Evolutionary conservation across 92 coral and sea anemone species (phyloP).

Genomic region (Palythoa heliodiscus): DNA sequence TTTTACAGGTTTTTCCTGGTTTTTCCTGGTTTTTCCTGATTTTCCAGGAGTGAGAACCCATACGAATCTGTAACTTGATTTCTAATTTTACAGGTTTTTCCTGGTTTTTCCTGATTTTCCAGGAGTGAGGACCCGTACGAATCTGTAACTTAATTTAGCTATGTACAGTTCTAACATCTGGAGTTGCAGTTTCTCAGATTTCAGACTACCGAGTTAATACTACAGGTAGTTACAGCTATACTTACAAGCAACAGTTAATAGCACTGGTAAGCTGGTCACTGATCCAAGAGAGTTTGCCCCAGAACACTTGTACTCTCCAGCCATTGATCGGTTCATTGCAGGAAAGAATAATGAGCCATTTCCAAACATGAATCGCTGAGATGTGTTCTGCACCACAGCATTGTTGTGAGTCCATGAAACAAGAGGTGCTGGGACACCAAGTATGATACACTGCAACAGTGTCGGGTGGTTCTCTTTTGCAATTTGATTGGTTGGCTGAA

Average conservation of each 20-base stretch:
- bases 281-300: constrained; percentile 79
- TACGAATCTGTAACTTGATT: too few relatives aligned
- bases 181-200: too few relatives aligned
- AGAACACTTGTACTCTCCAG: constrained; percentile 84
- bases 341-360: constrained; percentile 89
- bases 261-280: constrained; percentile 67
- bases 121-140: too few relatives aligned
- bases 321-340: constrained; percentile 59
- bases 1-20: too few relatives aligned
- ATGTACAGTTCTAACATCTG: too few relatives aligned
- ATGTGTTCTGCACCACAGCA: constrained; percentile 50
- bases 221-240: neutral
- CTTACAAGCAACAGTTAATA: constrained; percentile 94
- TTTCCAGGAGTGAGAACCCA: too few relatives aligned
- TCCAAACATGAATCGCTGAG: constrained; percentile 61
- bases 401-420: constrained; percentile 80
- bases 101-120: too few relatives aligned
- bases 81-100: too few relatives aligned
- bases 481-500: constrained; percentile 77
- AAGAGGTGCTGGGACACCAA: constrained; percentile 85
- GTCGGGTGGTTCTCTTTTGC: constrained; percentile 65
- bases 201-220: too few relatives aligned
- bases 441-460: constrained; percentile 75
- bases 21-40: too few relatives aligned
- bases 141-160: too few relatives aligned